Evolutionary conservation across 37 sponge, comb jelly and placozoan species (phyloP), one percentile per base, ranked within the genome.

Genomic region (Mnemiopsis leidyi): DNA sequence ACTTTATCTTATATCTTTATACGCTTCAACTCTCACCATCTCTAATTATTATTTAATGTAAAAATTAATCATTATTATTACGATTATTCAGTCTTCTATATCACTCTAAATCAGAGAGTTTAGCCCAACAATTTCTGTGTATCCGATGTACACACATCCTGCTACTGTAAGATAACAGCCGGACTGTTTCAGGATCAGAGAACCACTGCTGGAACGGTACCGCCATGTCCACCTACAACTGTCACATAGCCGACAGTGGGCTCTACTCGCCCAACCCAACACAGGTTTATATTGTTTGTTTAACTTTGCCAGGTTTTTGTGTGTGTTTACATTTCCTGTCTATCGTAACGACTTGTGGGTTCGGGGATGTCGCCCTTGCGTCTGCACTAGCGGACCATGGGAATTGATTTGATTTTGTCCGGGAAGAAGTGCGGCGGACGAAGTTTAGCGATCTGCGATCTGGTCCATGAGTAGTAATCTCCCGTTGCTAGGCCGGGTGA

Each of bases 191-290:
- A 71, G 73, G 73, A 5, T 71, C 73, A 29, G 73, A 71, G n/a
- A 71, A 71, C 30, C 73, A 71, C 20, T 71, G 73, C 20, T 71
- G 73, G 73, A 71, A 71, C 20, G 73, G 73, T 18, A 71, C 73
- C 5, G 73, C 73, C 9, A 71, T 71, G 73, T 71, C 73, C 5
- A 71, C 73, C 20, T 71, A 71, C 30, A 71, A 71, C 73, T 71
- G 73, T 71, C 73, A 71, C 30, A 71, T 71, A 71, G 73, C 73
- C 20, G 73, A 71, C 30, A 71, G 20, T 71, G 73, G 73, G 7
- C 29, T 71, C 29, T 28, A 29, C 25, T 3, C 73, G 3, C 73
- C 73, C 7, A 71, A 71, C n/a, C 73, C 73, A 29, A 71, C 73
- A 71, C 73, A 71, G 73, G 73, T 71, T 18, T 48, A 48, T 13